These are phyloP conservation scores for Ooceraea biroi DNA, from an alignment of 1,140 invertebrate genomes.

Conservation along the genomic window DNA sequence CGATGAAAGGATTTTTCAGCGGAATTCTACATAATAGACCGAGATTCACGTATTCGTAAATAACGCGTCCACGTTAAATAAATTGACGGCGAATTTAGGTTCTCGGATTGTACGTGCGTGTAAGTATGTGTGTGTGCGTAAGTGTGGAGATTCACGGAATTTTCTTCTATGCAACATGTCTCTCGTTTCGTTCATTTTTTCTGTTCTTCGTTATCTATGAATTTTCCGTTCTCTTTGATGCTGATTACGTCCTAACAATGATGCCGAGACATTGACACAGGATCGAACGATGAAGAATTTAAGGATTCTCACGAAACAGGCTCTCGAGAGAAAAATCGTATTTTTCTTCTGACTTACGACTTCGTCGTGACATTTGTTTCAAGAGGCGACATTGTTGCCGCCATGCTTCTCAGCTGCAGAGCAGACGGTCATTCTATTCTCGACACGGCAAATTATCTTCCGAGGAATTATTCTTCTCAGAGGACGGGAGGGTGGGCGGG, in stretches of 20 bases:
- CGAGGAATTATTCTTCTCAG: slow-evolving; percentile 16
- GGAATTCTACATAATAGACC: slow-evolving; percentile 51
- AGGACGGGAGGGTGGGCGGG: background rate
- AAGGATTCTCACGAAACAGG: background rate
- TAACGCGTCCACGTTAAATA: slow-evolving; percentile 58
- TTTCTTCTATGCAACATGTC: background rate
- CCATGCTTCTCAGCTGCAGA: background rate
- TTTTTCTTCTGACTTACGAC: background rate
- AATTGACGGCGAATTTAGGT: slow-evolving; percentile 51
- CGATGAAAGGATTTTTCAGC: slow-evolving; percentile 62
- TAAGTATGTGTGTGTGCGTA: too few relatives aligned
- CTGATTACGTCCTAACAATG: background rate
- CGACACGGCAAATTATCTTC: slow-evolving; percentile 28
- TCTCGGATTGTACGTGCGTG: background rate
- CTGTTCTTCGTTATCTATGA: background rate
- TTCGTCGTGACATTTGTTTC: background rate
- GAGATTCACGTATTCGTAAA: slow-evolving; percentile 60
- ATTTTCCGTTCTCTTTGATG: background rate
- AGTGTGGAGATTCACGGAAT: background rate
- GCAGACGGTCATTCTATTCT: slow-evolving; percentile 13
- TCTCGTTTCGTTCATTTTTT: too few relatives aligned
- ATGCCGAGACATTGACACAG: background rate
- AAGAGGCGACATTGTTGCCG: background rate
- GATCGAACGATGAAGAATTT: too few relatives aligned
- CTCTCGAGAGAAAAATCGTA: background rate